Conservation (phyloP, 1,140 invertebrate genomes). For the Prorops nasuta region DNA sequence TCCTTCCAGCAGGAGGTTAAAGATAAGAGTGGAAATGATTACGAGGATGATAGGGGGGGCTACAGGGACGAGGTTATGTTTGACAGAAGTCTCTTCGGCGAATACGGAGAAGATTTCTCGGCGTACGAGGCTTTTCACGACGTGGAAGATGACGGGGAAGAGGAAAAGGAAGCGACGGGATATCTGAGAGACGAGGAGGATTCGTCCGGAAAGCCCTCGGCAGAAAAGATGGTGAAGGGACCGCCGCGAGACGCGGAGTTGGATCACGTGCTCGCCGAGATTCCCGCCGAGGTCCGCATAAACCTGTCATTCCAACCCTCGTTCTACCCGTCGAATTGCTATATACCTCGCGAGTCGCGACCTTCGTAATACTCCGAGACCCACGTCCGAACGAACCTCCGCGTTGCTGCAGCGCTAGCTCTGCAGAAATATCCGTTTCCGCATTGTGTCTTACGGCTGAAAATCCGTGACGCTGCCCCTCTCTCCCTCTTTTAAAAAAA, state of each 20-base stretch:
- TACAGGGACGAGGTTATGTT: no score
- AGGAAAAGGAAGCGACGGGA: not conserved
- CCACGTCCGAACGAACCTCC: not conserved
- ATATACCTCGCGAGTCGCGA: constrained; percentile 26
- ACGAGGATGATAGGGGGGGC: not conserved
- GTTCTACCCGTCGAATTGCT: constrained; percentile 24
- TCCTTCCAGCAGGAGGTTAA: not conserved
- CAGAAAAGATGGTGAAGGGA: constrained; percentile 18
- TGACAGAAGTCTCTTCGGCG: not conserved
- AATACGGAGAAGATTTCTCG: not conserved
- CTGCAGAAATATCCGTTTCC: constrained; percentile 9
- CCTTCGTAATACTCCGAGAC: constrained; percentile 23
- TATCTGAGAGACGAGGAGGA: constrained; percentile 2
- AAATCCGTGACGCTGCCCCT: no score
- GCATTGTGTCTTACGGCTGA: not conserved
- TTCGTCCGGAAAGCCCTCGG: not conserved
- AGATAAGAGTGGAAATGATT: not conserved
- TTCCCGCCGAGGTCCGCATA: constrained; percentile 34
- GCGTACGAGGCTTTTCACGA: no score
- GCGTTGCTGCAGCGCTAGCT: no score
- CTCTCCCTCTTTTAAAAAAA: no score
- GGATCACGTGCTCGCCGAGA: constrained; percentile 26
- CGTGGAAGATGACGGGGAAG: not conserved
- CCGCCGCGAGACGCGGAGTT: constrained; percentile 9
- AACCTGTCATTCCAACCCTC: constrained; percentile 32